These are phyloP conservation scores for Perithous albicinctus DNA, from an alignment of 2,888 invertebrate species.

Conservation along the genomic window DNA sequence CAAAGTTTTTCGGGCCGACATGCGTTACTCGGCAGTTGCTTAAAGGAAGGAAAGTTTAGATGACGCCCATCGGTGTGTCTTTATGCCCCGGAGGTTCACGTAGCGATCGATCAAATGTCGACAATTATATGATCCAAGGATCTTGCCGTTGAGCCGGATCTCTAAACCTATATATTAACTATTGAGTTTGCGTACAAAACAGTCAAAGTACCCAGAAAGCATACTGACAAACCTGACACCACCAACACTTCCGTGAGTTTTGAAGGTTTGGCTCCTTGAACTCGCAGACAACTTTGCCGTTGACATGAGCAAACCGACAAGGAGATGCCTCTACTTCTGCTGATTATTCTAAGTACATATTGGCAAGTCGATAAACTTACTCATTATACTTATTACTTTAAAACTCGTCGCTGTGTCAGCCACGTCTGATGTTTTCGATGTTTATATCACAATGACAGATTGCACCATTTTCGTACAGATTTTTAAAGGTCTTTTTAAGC, in stretches of 20 bases:
- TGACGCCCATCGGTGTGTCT: constrained; percentile 16
- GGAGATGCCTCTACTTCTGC: neutral
- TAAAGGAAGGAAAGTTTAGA: constrained; percentile 12
- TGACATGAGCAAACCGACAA: neutral
- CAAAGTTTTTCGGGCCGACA: constrained; percentile 35
- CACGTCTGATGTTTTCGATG: no score
- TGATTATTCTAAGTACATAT: neutral
- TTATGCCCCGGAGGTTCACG: neutral
- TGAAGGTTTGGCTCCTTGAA: neutral
- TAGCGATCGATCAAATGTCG: constrained; percentile 43
- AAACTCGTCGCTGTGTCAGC: no score
- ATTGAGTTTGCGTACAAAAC: neutral
- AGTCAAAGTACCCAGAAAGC: neutral
- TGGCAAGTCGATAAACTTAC: neutral
- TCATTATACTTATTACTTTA: no score
- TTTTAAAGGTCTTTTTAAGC: no score
- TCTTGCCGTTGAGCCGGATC: neutral
- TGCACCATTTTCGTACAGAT: no score
- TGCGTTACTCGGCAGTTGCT: neutral
- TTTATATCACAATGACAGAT: no score
- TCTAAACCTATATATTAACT: neutral
- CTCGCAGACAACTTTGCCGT: neutral
- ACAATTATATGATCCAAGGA: constrained; percentile 27
- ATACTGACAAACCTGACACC: neutral
- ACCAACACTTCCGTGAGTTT: neutral